phyloP scores from a whole-genome alignment of 1,140 invertebrate species.

The Sycophila sp. region DNA sequence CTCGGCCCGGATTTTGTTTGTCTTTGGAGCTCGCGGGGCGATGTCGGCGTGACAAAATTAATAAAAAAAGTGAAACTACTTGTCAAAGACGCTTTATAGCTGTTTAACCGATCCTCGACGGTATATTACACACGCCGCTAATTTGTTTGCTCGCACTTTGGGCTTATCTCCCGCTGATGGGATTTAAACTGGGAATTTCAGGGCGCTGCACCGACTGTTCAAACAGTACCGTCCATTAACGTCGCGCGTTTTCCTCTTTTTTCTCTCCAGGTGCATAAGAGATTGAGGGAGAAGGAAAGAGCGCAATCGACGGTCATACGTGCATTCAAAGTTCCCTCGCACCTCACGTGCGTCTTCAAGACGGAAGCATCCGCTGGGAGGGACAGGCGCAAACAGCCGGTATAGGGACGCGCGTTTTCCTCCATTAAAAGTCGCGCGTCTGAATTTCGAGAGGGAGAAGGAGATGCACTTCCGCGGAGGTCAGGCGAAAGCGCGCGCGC shows the following conservation, averaged over 20 bases:
- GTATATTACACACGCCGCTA: neutral
- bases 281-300: neutral
- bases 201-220: too few relatives aligned
- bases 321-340: neutral
- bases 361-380: neutral
- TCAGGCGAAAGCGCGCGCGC: conserved; percentile 11
- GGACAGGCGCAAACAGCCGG: too few relatives aligned
- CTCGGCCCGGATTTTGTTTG: conserved; percentile 14
- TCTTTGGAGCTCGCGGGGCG: conserved; percentile 3
- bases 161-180: neutral
- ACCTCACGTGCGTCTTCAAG: neutral
- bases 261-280: too few relatives aligned
- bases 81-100: neutral
- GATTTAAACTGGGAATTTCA: neutral
- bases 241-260: too few relatives aligned
- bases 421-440: too few relatives aligned
- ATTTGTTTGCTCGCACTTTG: neutral
- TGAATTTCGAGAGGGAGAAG: conserved; percentile 1
- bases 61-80: neutral
- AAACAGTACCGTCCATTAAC: neutral
- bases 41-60: neutral
- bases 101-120: conserved; percentile 9
- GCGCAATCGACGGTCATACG: neutral
- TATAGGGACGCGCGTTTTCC: too few relatives aligned
- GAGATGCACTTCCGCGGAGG: neutral